A percentile compares a stretch with the other conserved stretches of the same genome.
These are phyloP conservation scores for Manis javanica DNA, from an alignment of 2,797 vertebrate genomes.

Conservation along the genomic window DNA sequence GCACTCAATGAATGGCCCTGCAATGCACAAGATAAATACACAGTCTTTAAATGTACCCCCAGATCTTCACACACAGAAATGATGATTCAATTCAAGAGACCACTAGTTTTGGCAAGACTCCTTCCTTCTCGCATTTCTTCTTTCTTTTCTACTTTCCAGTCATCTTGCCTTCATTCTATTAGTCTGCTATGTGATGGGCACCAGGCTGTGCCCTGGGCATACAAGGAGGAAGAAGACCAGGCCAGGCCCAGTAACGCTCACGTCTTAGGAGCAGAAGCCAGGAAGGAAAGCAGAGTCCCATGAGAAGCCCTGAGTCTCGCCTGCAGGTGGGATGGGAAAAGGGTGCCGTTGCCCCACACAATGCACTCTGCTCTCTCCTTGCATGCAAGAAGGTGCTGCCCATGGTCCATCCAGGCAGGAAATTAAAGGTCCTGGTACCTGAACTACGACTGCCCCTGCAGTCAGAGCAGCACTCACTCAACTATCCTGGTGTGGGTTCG, in stretches of 20 bases:
- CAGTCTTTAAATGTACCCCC: not conserved
- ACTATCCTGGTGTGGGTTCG: not conserved
- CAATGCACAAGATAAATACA: not conserved
- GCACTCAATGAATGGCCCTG: not conserved
- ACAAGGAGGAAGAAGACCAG: not conserved
- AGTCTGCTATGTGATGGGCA: not conserved
- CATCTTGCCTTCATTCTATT: not conserved
- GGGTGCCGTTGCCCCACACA: accelerated
- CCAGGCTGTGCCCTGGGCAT: not conserved
- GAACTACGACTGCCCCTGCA: not conserved
- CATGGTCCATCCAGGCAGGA: not conserved
- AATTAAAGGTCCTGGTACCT: not conserved
- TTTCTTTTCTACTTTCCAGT: not conserved
- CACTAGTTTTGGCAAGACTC: not conserved
- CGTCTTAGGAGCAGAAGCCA: not conserved
- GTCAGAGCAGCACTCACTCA: not conserved
- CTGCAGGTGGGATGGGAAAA: not conserved
- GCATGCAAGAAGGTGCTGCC: accelerated
- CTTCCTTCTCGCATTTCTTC: not conserved
- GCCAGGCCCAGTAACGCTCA: not conserved
- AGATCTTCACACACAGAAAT: not conserved
- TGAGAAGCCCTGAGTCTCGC: not conserved
- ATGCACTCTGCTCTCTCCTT: not conserved
- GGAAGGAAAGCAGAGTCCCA: not conserved
- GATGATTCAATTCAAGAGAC: not conserved